Percentiles rank a stretch among this genome's conserved stretches.
phyloP scores from a whole-genome alignment of 2,113 vertebrate genomes.

The Nyctibius bracteatus region DNA sequence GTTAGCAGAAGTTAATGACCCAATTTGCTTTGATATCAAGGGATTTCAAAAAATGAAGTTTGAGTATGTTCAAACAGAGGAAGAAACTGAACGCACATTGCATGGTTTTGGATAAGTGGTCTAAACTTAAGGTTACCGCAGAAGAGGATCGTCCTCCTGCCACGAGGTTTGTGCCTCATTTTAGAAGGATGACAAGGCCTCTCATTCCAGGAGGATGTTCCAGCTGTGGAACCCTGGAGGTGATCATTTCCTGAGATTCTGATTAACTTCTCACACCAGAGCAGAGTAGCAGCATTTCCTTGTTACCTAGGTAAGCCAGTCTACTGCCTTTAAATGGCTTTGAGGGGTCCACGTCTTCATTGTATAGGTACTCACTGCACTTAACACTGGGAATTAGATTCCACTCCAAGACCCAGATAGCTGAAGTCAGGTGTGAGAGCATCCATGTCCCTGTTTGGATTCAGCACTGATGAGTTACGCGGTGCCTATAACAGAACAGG shows the following conservation, averaged over 20 bases:
- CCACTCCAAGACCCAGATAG: background rate
- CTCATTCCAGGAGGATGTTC: background rate
- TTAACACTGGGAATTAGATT: background rate
- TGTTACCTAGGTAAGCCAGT: background rate
- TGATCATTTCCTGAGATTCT: background rate
- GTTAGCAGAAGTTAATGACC: background rate
- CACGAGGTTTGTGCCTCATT: background rate
- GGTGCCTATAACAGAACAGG: background rate
- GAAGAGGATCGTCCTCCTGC: background rate
- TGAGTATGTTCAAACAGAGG: background rate
- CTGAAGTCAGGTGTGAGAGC: background rate
- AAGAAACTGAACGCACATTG: background rate
- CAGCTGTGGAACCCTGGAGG: background rate
- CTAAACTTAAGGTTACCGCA: background rate
- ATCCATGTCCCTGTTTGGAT: background rate
- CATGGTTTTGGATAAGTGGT: background rate
- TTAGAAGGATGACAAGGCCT: background rate
- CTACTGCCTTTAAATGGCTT: background rate
- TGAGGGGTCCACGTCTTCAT: background rate
- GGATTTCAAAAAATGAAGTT: background rate
- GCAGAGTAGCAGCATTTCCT: background rate
- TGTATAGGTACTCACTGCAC: background rate
- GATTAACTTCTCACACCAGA: background rate
- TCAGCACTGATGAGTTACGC: background rate
- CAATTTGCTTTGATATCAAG: background rate